Percentiles rank a stretch among this genome's conserved stretches.
Conservation (phyloP, 2,113 vertebrate genomes). For the Neodon shergylaensis region DNA sequence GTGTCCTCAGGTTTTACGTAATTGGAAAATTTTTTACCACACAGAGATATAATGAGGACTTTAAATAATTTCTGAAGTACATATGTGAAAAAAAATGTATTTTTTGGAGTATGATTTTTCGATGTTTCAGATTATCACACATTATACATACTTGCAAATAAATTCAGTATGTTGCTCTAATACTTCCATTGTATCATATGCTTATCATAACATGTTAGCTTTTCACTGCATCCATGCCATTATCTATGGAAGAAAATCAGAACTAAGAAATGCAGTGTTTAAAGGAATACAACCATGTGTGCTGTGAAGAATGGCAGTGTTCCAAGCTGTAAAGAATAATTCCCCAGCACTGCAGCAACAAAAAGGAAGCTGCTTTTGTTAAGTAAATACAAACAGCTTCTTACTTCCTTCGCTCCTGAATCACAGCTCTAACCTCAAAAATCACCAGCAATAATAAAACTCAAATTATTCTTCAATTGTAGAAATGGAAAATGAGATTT, state of each 20-base stretch:
- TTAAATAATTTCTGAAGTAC: background rate
- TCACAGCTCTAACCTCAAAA: background rate
- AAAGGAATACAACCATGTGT: background rate
- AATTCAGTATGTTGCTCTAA: background rate
- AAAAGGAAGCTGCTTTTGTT: background rate
- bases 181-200: background rate
- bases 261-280: background rate
- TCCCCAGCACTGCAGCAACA: background rate
- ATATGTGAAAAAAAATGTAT: background rate
- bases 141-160: background rate
- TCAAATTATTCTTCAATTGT: constrained; percentile 1
- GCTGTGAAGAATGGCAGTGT: background rate
- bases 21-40: background rate
- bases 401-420: background rate
- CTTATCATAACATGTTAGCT: background rate
- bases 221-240: background rate
- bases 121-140: background rate
- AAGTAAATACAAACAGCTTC: constrained; percentile 24
- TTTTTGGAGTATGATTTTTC: background rate
- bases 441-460: background rate
- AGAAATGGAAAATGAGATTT: constrained; percentile 19
- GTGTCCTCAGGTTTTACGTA: background rate
- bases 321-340: background rate
- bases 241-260: background rate
- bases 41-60: background rate